These are phyloP conservation scores for Silurus meridionalis DNA, from an alignment of 2,113 vertebrate genomes.

Conservation along the genomic window DNA sequence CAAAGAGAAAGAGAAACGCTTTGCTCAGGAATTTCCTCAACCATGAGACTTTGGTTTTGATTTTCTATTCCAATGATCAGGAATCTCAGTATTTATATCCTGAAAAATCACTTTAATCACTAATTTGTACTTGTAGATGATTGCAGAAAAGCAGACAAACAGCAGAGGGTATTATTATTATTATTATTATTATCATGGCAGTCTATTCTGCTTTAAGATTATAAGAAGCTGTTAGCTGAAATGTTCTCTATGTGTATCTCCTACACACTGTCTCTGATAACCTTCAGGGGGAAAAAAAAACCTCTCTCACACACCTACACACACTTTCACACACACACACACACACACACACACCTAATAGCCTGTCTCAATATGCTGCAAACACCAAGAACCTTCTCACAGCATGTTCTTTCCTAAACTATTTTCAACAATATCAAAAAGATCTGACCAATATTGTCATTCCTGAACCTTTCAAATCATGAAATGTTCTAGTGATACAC, in stretches of 20 bases:
- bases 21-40: conserved; percentile 8
- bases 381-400: background rate
- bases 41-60: background rate
- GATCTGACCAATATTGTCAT: background rate
- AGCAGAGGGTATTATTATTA: background rate
- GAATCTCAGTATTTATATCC: no score
- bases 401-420: background rate
- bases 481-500: no score
- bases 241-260: background rate
- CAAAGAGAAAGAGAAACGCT: background rate
- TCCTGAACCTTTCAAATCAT: background rate
- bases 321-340: no score
- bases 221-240: background rate
- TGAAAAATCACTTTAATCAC: background rate
- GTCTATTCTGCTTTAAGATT: background rate
- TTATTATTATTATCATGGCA: background rate
- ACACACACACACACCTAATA: no score
- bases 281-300: background rate
- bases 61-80: no score
- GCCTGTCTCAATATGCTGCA: background rate
- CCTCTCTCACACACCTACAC: no score
- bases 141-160: background rate
- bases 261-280: background rate
- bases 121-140: background rate
- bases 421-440: background rate